Evolutionary conservation across 2,113 vertebrate genomes (phyloP).

Genomic region (Sarotherodon lohbergeri): DNA sequence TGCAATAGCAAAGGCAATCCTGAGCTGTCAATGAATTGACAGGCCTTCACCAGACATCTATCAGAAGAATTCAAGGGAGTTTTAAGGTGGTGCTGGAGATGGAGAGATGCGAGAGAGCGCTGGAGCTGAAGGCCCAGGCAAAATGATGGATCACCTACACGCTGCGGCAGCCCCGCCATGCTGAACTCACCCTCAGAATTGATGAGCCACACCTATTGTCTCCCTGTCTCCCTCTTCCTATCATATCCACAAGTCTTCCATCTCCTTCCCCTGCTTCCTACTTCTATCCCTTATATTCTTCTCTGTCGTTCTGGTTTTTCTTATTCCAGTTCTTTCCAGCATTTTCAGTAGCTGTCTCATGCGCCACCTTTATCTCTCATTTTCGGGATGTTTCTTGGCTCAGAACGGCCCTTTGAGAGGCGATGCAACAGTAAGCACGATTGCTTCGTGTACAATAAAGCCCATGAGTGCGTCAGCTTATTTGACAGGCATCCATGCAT

Average conservation of each 20-base stretch:
- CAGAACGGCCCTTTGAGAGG: not conserved
- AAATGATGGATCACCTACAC: slow-evolving; percentile 70
- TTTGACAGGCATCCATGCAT: not conserved
- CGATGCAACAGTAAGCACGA: not conserved
- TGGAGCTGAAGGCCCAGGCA: slow-evolving; percentile 35
- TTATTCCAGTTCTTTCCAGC: not conserved
- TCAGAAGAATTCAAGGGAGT: slow-evolving; percentile 40
- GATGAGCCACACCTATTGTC: slow-evolving; percentile 67
- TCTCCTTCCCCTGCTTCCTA: slow-evolving; percentile 2
- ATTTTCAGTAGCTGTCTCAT: not conserved
- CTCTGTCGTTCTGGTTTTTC: not conserved
- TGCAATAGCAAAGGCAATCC: slow-evolving; percentile 1
- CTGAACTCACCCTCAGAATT: slow-evolving; percentile 65
- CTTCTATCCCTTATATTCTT: not conserved
- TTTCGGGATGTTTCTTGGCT: not conserved
- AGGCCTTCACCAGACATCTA: slow-evolving; percentile 53
- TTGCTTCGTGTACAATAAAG: not conserved
- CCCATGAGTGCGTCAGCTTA: not conserved
- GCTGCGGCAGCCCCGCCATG: slow-evolving; percentile 43
- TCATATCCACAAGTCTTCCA: slow-evolving; percentile 30
- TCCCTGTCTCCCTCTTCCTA: slow-evolving; percentile 25
- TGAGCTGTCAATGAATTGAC: slow-evolving; percentile 42
- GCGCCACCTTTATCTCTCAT: not conserved
- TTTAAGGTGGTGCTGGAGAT: slow-evolving; percentile 26
- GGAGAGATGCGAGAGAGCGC: slow-evolving; percentile 17